phyloP scores from a whole-genome alignment of 2,113 vertebrate species.

The Nettapus auritus region DNA sequence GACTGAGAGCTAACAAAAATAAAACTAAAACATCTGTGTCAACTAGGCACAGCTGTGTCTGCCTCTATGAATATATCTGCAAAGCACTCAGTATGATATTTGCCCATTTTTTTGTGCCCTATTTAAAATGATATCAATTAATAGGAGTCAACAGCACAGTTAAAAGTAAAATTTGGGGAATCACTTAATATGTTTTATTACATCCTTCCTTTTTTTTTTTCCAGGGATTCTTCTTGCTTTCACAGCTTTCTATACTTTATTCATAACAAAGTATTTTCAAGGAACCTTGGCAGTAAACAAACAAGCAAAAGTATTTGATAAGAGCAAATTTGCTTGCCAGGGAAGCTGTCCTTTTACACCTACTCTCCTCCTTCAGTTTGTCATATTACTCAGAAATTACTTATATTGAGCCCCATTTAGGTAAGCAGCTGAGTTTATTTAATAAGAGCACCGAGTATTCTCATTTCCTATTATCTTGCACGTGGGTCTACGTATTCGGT shows the following conservation, averaged over 20 bases:
- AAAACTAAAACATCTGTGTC: constrained; percentile 29
- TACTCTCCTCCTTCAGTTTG: background rate
- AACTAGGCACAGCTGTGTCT: constrained; percentile 24
- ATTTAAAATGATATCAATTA: background rate
- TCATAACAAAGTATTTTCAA: background rate
- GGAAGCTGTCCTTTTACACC: background rate
- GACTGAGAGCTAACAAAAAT: background rate
- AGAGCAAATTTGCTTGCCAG: background rate
- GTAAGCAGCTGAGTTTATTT: background rate
- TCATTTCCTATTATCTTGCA: background rate
- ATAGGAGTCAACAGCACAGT: background rate
- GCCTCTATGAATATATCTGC: background rate
- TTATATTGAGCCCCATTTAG: background rate
- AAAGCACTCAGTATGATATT: background rate
- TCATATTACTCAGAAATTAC: background rate
- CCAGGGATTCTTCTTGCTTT: background rate
- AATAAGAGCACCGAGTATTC: background rate
- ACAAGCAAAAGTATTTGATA: background rate
- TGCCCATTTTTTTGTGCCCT: background rate
- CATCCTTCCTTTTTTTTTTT: background rate
- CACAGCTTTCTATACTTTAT: background rate
- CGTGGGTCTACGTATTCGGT: background rate
- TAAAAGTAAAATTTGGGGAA: background rate
- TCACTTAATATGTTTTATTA: background rate
- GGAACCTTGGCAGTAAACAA: background rate